Evolutionary conservation across 2,797 vertebrate species (phyloP), one percentile per base, ranked within the genome.

Genomic region (Diplodus sargus): DNA sequence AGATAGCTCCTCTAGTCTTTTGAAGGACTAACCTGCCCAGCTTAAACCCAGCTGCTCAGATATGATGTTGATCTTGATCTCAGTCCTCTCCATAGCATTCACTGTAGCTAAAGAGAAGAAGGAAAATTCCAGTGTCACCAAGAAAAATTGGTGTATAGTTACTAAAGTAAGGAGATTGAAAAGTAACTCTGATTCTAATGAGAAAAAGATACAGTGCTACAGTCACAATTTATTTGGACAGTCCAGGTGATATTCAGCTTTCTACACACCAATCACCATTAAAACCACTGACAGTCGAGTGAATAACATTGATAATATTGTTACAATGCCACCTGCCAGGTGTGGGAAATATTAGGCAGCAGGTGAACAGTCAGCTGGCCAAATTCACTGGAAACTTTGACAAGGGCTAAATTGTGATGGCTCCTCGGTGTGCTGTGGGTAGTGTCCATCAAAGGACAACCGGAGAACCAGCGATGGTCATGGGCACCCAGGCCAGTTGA

Each of bases 11-110:
- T 58, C 48, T 16, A 47, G 48, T 34, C 11, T 52, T 53, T 59
- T 56, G 1, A 43, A 47, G 0, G 0, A 95, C 96, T 95, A 76
- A 99, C 98, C 98, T 0, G 98, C 97, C 98, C 98, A 99, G 93
- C 98, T 99, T 86, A 98, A 95, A 60, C 98, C 98, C 25, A 99
- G 94, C 82, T 99, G 97, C 3, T 99, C 98, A 10, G 97, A 95
- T 87, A 99, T 97, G 47, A 98, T 83, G 0, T 96, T 96, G 93
- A 99, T 97, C 95, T 98, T 99, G 94, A 97, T 91, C 65, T 99
- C 97, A 0, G 96, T 94, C 72, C 94, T 95, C 78, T 99, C 97
- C 1, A 96, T 95, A 79, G 94, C 97, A 60, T 96, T 96, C 64
- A 96, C 93, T 60, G 95, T 79, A 47, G 93, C 96, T 96, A 63